Conservation (phyloP, 2,113 vertebrate species). For the Tetrax tetrax region DNA sequence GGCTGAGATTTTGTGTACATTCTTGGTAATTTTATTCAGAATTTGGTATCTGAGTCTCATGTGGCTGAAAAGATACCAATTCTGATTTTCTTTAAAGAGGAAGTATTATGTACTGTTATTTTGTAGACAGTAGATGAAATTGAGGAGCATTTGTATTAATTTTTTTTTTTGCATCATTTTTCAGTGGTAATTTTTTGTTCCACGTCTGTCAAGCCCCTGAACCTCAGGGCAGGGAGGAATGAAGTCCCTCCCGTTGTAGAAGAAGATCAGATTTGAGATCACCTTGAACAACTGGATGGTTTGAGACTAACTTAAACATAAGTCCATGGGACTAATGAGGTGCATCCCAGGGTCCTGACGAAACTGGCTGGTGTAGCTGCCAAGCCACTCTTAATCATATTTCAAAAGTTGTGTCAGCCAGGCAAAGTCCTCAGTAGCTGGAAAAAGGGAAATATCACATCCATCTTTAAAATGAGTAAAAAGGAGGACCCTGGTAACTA, state of each 20-base stretch:
- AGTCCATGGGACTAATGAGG: background rate
- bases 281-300: background rate
- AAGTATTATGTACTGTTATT: background rate
- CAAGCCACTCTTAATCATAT: background rate
- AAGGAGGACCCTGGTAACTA: background rate
- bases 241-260: background rate
- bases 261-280: background rate
- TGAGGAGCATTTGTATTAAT: background rate
- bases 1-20: background rate
- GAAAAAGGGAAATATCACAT: background rate
- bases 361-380: background rate
- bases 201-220: background rate
- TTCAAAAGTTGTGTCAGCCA: background rate
- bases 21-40: background rate
- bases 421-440: background rate
- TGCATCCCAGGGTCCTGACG: background rate
- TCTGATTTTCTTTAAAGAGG: background rate
- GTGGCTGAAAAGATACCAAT: background rate
- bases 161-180: background rate
- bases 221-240: background rate
- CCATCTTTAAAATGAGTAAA: background rate
- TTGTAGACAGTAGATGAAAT: background rate
- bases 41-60: background rate
- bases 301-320: background rate
- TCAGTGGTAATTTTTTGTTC: background rate